Conservation (phyloP, 2,797 vertebrate genomes). For the Acestrorhynchus altus region DNA sequence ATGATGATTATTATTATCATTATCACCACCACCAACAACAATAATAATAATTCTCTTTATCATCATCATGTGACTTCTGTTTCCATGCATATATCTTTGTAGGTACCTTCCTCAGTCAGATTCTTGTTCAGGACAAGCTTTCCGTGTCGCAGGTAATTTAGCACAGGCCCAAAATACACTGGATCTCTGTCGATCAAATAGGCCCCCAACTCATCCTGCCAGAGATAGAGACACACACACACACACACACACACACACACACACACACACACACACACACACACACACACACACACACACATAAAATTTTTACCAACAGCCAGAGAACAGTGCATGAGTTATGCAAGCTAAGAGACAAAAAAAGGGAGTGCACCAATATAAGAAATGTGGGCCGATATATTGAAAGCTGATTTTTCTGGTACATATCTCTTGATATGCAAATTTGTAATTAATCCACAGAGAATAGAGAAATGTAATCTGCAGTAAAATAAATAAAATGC, state of each 20-base stretch:
- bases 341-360: neutral
- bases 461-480: too few relatives aligned
- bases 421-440: too few relatives aligned
- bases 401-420: too few relatives aligned
- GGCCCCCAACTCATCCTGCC: slow-evolving; percentile 96
- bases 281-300: slow-evolving; percentile 12
- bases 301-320: neutral
- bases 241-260: slow-evolving; percentile 16
- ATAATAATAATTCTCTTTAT: too few relatives aligned
- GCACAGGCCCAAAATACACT: slow-evolving; percentile 95
- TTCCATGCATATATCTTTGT: slow-evolving; percentile 1
- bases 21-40: too few relatives aligned
- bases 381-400: too few relatives aligned
- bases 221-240: neutral
- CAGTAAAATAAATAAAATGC: too few relatives aligned
- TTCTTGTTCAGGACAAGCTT: slow-evolving; percentile 98
- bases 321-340: neutral
- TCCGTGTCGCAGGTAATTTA: slow-evolving; percentile 97
- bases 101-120: slow-evolving; percentile 94
- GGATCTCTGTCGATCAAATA: slow-evolving; percentile 99
- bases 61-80: neutral
- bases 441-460: too few relatives aligned
- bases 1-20: too few relatives aligned
- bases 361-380: too few relatives aligned
- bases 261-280: too few relatives aligned